These are phyloP conservation scores for Ips typographus DNA, from an alignment of 1,140 invertebrate species.

Conservation along the genomic window DNA sequence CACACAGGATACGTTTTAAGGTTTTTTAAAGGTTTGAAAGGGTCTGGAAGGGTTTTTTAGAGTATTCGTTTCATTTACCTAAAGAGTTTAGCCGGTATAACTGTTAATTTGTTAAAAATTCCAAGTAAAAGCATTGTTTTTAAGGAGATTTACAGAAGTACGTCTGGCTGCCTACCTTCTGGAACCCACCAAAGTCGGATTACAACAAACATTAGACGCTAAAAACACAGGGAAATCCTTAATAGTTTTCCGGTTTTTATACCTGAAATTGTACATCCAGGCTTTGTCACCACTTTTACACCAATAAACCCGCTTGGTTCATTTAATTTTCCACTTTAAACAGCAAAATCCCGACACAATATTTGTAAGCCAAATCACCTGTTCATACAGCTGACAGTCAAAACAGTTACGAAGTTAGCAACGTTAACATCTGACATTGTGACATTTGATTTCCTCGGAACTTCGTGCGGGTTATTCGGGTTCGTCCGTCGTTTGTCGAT, in stretches of 20 bases:
- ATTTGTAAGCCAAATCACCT: constrained; percentile 27
- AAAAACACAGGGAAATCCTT: constrained; percentile 10
- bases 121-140: constrained; percentile 19
- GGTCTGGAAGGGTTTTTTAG: no score
- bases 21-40: background rate
- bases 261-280: constrained; percentile 11
- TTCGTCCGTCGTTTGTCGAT: background rate
- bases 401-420: constrained; percentile 33
- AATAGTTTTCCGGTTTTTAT: constrained; percentile 9
- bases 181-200: constrained; percentile 2
- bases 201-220: constrained; percentile 20
- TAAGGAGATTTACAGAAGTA: constrained; percentile 19
- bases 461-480: no score
- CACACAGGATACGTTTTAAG: constrained; percentile 19
- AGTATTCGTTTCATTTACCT: background rate
- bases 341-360: constrained; percentile 11
- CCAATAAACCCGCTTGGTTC: constrained; percentile 7
- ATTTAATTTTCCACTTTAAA: constrained; percentile 32
- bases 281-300: constrained; percentile 5
- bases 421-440: constrained; percentile 25
- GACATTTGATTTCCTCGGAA: constrained; percentile 9
- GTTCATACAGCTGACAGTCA: constrained; percentile 36
- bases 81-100: background rate
- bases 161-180: constrained; percentile 24
- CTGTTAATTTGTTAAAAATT: background rate